Evolutionary conservation across 2,113 vertebrate species (phyloP).

Genomic region (Mormyrus lacerda): DNA sequence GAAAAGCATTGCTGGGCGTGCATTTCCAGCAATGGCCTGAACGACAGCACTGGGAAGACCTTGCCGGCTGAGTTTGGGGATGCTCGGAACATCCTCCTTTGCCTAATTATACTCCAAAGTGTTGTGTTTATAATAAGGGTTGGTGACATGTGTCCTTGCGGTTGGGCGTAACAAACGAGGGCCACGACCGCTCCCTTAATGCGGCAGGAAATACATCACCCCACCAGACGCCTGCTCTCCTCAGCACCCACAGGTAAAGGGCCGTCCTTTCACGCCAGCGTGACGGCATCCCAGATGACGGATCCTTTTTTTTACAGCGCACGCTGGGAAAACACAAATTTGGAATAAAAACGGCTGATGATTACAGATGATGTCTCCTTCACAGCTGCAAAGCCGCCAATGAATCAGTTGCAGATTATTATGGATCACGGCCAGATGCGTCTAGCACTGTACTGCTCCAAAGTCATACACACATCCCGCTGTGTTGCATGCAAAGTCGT

Average conservation of each 20-base stretch:
- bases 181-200: constrained; percentile 45
- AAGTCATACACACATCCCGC: constrained; percentile 33
- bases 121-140: constrained; percentile 39
- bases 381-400: constrained; percentile 57
- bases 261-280: constrained; percentile 50
- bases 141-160: constrained; percentile 62
- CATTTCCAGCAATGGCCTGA: neutral
- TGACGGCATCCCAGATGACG: constrained; percentile 52
- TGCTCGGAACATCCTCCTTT: constrained; percentile 24
- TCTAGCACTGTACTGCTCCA: constrained; percentile 53
- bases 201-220: constrained; percentile 59
- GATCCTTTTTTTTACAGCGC: constrained; percentile 55
- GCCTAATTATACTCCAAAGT: constrained; percentile 54
- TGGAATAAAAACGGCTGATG: constrained; percentile 62
- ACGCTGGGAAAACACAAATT: constrained; percentile 18
- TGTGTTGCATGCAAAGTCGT: neutral
- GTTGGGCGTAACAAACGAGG: constrained; percentile 51
- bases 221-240: constrained; percentile 52
- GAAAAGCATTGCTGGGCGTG: neutral
- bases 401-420: constrained; percentile 71
- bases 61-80: neutral
- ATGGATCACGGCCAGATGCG: constrained; percentile 58
- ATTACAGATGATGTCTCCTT: constrained; percentile 81
- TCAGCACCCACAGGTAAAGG: constrained; percentile 52
- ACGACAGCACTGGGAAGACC: neutral